These are phyloP conservation scores for Microcebus griseorufus DNA, from an alignment of 2,113 vertebrate species.

Conservation along the genomic window DNA sequence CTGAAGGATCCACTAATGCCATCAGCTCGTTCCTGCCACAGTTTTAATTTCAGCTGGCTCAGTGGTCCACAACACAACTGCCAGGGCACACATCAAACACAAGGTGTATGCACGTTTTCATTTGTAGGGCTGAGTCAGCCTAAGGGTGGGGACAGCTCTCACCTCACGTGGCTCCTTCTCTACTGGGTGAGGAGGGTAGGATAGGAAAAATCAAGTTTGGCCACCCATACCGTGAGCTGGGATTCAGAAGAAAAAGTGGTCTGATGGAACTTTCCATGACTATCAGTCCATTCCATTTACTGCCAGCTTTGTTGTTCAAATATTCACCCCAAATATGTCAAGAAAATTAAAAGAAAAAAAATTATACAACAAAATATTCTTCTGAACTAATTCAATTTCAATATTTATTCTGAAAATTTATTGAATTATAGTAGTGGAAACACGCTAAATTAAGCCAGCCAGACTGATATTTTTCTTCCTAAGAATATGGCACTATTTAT, in stretches of 20 bases:
- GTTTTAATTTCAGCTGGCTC: neutral
- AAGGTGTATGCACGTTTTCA: neutral
- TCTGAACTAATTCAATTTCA: constrained; percentile 78
- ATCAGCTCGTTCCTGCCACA: neutral
- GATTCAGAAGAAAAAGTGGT: neutral
- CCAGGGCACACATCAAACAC: neutral
- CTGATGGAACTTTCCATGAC: neutral
- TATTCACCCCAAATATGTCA: constrained; percentile 31
- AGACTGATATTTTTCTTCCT: constrained; percentile 76
- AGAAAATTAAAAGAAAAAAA: constrained; percentile 73
- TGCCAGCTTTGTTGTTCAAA: constrained; percentile 2
- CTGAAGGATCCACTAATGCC: neutral
- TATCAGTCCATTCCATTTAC: neutral
- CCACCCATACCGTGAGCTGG: neutral
- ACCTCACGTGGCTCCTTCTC: neutral
- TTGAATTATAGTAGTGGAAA: constrained; percentile 82
- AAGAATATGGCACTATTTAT: constrained; percentile 67
- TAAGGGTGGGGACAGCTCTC: neutral
- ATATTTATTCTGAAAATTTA: constrained; percentile 84
- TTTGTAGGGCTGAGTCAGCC: neutral
- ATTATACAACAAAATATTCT: constrained; percentile 61
- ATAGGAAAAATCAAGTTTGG: neutral
- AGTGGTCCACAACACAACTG: neutral
- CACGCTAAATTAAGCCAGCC: constrained; percentile 79
- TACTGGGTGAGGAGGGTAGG: neutral